These are phyloP conservation scores for Solenodon paradoxus DNA, from an alignment of 2,113 vertebrate genomes.

Conservation along the genomic window DNA sequence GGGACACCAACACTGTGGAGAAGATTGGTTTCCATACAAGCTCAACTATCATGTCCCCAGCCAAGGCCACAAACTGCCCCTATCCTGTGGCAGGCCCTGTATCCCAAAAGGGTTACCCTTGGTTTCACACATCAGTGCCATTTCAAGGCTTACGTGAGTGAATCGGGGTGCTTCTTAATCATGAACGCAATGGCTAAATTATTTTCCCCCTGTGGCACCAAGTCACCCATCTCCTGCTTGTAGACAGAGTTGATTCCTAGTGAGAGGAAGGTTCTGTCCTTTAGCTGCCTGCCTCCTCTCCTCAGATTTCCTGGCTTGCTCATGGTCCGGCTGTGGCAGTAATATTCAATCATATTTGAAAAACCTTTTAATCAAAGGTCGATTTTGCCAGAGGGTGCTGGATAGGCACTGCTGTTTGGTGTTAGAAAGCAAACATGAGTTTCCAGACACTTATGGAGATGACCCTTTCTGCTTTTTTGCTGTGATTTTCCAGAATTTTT, in stretches of 20 bases:
- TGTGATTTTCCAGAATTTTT: neutral
- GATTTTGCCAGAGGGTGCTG: conserved; percentile 1
- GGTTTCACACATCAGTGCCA: conserved; percentile 94
- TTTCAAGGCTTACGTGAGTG: conserved; percentile 91
- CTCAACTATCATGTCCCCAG: conserved; percentile 91
- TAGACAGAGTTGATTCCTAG: neutral
- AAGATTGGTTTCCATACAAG: conserved; percentile 94
- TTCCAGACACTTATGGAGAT: neutral
- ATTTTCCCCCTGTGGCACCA: neutral
- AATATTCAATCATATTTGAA: no score
- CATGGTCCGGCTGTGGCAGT: neutral
- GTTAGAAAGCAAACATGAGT: neutral
- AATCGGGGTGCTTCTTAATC: conserved; percentile 68
- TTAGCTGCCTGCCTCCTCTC: neutral
- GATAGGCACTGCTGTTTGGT: neutral
- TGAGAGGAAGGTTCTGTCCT: conserved; percentile 3
- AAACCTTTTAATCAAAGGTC: conserved; percentile 26
- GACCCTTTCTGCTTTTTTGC: neutral
- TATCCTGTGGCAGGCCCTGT: conserved; percentile 83
- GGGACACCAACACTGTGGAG: conserved; percentile 92
- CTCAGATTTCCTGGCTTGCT: neutral
- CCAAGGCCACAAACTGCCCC: conserved; percentile 85
- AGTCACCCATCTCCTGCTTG: neutral
- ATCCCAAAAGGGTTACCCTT: conserved; percentile 88
- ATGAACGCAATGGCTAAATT: neutral